Evolutionary conservation across 2,888 invertebrate species (phyloP).

Genomic region (Mallateleia sp.): DNA sequence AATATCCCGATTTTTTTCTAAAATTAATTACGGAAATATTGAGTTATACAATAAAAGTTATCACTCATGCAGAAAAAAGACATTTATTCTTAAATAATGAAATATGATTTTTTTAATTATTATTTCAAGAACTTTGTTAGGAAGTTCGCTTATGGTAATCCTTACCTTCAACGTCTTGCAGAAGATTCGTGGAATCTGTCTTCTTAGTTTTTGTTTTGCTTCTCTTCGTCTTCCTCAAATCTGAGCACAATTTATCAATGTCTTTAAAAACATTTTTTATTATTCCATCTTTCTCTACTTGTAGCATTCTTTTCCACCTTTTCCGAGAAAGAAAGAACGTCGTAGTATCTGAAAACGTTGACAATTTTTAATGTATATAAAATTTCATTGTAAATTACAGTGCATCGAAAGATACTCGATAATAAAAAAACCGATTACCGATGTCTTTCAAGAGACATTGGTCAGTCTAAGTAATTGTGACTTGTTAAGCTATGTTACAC

Average conservation of each 20-base stretch:
- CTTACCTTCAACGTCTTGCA: constrained; percentile 13
- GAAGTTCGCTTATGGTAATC: neutral
- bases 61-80: constrained; percentile 4
- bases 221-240: constrained; percentile 31
- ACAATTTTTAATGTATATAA: neutral
- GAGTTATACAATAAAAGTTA: too few relatives aligned
- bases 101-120: too few relatives aligned
- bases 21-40: constrained; percentile 21
- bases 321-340: constrained; percentile 25
- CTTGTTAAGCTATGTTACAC: too few relatives aligned
- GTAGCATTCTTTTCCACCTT: constrained; percentile 33
- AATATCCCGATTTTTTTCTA: constrained; percentile 17
- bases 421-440: constrained; percentile 9
- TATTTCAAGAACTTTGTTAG: too few relatives aligned
- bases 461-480: constrained; percentile 7
- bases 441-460: constrained; percentile 2
- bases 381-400: neutral
- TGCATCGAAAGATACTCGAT: neutral
- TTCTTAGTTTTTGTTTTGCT: constrained; percentile 7
- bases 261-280: constrained; percentile 21
- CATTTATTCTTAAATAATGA: too few relatives aligned
- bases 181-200: constrained; percentile 7
- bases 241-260: constrained; percentile 36
- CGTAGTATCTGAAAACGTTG: constrained; percentile 17
- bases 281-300: constrained; percentile 38